These are phyloP conservation scores for Anguilla japonica DNA, from an alignment of 2,113 vertebrate species.

Conservation along the genomic window DNA sequence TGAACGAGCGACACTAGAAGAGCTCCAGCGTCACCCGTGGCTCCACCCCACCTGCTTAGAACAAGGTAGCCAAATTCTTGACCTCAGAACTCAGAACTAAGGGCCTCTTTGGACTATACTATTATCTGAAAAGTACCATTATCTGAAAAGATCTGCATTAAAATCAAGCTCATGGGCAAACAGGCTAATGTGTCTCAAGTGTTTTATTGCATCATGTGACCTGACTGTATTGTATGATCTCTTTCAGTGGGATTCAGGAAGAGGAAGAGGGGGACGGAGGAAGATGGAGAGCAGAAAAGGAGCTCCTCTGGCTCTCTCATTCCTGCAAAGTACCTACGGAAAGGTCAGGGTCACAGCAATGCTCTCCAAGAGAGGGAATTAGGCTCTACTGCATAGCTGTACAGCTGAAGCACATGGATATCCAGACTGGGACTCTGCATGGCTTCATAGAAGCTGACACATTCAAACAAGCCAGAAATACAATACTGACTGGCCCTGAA, in stretches of 20 bases:
- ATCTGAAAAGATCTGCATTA: too few relatives aligned
- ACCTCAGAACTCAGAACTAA: not conserved
- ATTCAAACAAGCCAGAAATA: too few relatives aligned
- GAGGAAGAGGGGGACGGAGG: not conserved
- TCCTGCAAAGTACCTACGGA: too few relatives aligned
- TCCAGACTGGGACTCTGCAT: too few relatives aligned
- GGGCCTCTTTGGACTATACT: not conserved
- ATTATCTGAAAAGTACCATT: too few relatives aligned
- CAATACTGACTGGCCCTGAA: too few relatives aligned
- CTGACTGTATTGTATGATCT: not conserved
- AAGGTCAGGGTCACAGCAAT: not conserved
- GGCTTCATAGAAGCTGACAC: too few relatives aligned
- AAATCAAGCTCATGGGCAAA: not conserved
- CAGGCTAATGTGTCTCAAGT: not conserved
- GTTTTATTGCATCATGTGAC: not conserved
- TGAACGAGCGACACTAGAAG: slow-evolving; percentile 51
- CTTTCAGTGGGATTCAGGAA: not conserved
- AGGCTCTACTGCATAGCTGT: too few relatives aligned
- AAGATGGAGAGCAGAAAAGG: not conserved
- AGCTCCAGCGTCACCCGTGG: slow-evolving; percentile 55
- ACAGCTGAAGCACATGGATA: too few relatives aligned
- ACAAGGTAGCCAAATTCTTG: not conserved
- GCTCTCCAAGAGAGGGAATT: not conserved
- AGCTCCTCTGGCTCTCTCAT: not conserved
- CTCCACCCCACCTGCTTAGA: not conserved